phyloP scores from a whole-genome alignment of 2,888 invertebrate species.

The Melanargia galathea region DNA sequence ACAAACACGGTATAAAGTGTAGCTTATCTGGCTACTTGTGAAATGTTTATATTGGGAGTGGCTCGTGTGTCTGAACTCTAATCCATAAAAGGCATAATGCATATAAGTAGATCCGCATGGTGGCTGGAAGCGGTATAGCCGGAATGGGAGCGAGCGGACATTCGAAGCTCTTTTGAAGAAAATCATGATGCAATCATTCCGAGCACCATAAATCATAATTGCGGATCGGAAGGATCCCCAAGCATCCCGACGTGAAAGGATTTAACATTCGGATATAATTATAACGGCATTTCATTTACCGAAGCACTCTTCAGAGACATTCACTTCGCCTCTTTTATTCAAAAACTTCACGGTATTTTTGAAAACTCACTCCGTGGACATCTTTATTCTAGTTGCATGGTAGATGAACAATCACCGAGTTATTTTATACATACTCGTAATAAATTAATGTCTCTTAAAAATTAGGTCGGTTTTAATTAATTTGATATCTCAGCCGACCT shows the following conservation, averaged over 20 bases:
- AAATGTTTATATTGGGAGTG: not conserved
- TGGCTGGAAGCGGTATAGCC: conserved; percentile 27
- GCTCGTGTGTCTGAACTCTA: not conserved
- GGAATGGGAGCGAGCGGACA: conserved; percentile 38
- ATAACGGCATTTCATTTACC: conserved; percentile 40
- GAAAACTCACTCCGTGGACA: conserved; percentile 29
- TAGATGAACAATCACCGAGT: not conserved
- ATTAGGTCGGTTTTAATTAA: too few species aligned
- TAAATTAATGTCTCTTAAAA: too few species aligned
- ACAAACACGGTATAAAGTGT: too few species aligned
- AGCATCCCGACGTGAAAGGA: conserved; percentile 41
- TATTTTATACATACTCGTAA: not conserved
- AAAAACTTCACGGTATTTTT: conserved; percentile 31
- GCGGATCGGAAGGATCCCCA: conserved; percentile 39
- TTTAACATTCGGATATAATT: conserved; percentile 44
- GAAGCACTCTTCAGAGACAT: conserved; percentile 33
- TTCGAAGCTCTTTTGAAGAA: conserved; percentile 42
- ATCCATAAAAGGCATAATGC: too few species aligned
- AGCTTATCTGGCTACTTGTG: not conserved
- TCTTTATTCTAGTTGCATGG: conserved; percentile 25
- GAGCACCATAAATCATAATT: conserved; percentile 46
- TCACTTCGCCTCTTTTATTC: conserved; percentile 31
- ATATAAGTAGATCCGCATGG: conserved; percentile 17
- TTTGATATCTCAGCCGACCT: not conserved
- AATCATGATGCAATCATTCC: conserved; percentile 46